phyloP scores from a whole-genome alignment of 92 coral and sea anemone species.

The Anthopleura xanthogrammica region DNA sequence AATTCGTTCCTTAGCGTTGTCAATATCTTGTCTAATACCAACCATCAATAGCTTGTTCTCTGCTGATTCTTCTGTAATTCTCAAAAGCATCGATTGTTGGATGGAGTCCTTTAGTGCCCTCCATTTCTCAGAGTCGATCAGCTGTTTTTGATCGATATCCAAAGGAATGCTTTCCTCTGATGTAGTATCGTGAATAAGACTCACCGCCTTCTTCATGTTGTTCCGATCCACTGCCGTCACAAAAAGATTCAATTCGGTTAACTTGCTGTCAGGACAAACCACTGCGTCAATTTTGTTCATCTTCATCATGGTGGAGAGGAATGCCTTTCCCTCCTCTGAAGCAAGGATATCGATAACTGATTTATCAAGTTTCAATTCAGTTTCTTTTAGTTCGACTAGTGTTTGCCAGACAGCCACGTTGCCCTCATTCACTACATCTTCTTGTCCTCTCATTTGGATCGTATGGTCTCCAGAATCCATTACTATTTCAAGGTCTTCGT shows the following conservation, averaged over 20 bases:
- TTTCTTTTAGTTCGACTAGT: conserved; percentile 24
- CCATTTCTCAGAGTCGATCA: conserved; percentile 56
- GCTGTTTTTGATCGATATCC: conserved; percentile 49
- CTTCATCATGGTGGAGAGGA: conserved; percentile 11
- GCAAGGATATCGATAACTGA: conserved; percentile 11
- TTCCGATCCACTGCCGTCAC: conserved; percentile 40
- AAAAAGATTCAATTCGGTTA: neutral
- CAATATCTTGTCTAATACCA: conserved; percentile 41
- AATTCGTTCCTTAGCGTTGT: conserved; percentile 16
- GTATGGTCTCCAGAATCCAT: neutral
- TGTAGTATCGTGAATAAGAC: conserved; percentile 15
- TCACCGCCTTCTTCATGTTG: conserved; percentile 28
- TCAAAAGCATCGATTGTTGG: neutral
- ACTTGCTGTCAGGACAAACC: conserved; percentile 2
- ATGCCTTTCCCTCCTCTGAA: conserved; percentile 5
- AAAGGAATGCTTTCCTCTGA: conserved; percentile 40
- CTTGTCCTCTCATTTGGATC: no score
- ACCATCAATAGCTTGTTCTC: conserved; percentile 35
- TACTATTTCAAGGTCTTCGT: conserved; percentile 17
- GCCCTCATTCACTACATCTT: neutral
- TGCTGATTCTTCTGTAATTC: conserved; percentile 18
- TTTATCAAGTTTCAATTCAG: conserved; percentile 15
- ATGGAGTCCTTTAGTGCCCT: conserved; percentile 11
- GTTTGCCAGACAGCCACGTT: conserved; percentile 29
- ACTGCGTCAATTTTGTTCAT: conserved; percentile 8